phyloP scores from a whole-genome alignment of 2,888 invertebrate species.

The Andrena marginata region DNA sequence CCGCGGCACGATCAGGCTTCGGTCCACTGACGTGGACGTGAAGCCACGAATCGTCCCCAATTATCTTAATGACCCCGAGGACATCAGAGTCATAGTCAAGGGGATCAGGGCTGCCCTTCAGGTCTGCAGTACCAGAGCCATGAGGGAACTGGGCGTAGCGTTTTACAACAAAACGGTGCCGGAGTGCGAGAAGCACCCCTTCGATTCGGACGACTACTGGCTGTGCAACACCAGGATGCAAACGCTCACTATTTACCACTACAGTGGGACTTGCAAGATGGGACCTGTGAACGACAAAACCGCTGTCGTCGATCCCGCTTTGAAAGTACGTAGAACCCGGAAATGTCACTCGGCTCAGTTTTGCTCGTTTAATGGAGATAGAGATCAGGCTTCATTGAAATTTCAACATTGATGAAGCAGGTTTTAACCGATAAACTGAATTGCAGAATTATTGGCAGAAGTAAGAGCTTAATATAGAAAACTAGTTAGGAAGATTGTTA shows the following conservation, averaged over 20 bases:
- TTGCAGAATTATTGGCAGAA: no score
- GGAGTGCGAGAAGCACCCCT: constrained; percentile 87
- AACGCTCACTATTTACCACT: constrained; percentile 90
- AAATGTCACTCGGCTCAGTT: background rate
- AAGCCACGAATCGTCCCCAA: constrained; percentile 90
- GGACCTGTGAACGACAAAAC: constrained; percentile 87
- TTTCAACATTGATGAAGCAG: background rate
- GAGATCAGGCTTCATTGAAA: background rate
- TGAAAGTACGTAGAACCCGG: constrained; percentile 83
- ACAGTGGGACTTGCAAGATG: constrained; percentile 89
- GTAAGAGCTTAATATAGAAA: no score
- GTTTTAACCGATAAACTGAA: background rate
- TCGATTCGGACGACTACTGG: constrained; percentile 90
- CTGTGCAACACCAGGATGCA: constrained; percentile 89
- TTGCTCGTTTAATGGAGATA: background rate
- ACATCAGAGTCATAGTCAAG: constrained; percentile 88
- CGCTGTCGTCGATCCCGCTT: constrained; percentile 88
- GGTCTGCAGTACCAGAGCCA: constrained; percentile 87
- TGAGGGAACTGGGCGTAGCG: constrained; percentile 87
- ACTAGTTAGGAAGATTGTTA: no score
- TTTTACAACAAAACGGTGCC: constrained; percentile 87
- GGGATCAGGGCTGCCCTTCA: constrained; percentile 87
- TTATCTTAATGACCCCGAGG: constrained; percentile 88
- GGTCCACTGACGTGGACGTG: constrained; percentile 88
- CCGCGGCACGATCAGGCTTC: constrained; percentile 89